These are phyloP conservation scores for Ictalurus punctatus DNA, from an alignment of 2,113 vertebrate species.

Conservation along the genomic window DNA sequence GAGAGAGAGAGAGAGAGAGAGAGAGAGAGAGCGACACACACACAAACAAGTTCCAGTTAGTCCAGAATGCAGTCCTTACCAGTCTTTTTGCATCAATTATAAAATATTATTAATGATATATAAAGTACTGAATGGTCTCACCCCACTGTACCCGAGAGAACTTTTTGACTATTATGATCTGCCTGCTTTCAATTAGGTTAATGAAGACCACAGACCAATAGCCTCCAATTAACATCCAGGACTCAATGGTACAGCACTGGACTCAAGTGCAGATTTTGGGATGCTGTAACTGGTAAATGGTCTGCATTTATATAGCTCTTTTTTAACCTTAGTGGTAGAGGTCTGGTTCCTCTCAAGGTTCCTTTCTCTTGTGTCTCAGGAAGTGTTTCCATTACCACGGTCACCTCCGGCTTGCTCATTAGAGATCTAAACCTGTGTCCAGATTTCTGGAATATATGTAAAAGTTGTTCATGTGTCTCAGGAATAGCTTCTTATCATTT, in stretches of 20 bases:
- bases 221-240: neutral
- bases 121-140: neutral
- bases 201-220: neutral
- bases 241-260: neutral
- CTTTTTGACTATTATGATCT: neutral
- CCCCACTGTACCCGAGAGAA: constrained; percentile 62
- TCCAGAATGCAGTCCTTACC: neutral
- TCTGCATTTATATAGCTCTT: too few relatives aligned
- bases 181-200: neutral
- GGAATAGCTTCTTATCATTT: neutral
- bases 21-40: neutral
- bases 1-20: neutral
- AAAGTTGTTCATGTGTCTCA: neutral
- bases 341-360: neutral
- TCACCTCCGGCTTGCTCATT: neutral
- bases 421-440: neutral
- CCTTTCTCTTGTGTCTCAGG: neutral
- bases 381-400: neutral
- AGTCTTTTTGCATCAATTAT: too few relatives aligned
- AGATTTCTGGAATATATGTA: neutral
- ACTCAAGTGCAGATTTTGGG: too few relatives aligned
- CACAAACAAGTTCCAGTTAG: neutral
- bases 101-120: neutral
- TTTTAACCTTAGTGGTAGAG: too few relatives aligned
- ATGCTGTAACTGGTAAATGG: too few relatives aligned